Evolutionary conservation across 1,140 invertebrate genomes (phyloP), one percentile per base, ranked within the genome.

Genomic region (Philopotamus ludificatus): DNA sequence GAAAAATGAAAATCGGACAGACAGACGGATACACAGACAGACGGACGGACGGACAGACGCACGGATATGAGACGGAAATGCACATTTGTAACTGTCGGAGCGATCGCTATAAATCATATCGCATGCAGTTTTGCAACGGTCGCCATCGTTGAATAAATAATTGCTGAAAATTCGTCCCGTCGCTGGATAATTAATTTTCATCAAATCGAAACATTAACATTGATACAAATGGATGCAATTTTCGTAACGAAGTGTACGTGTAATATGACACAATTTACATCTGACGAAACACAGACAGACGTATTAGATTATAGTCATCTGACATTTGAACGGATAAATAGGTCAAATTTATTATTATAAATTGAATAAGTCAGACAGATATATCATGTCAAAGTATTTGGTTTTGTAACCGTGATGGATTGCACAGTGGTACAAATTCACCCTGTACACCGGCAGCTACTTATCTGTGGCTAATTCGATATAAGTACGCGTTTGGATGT

Each of bases 271-370:
- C 50, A 53, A 22, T 34, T 55, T 3, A 39, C 20, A 34, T 55
- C 51, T 55, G 51, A 55, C 26, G 51, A 55, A 55, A 55, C 10
- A 49, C 9, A 49, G 15, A 49, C 20, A 49, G 28, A 34, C 12
- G 51, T 55, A 55, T 55, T 55, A 55, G 23, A 34, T 25, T 26
- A 34, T 25, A 23, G n/a, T 20, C 55, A 58, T 58, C 55, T 58
- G 55, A 58, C 55, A 58, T 58, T 58, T 58, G 55, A 58, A 44
- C 28, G 55, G 18, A 20, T 58, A 58, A 58, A 58, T 58, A 21
- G 55, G 55, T 58, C 55, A 45, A 44, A 58, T 58, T 39, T 58
- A 45, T 58, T 39, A 58, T 58, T 58, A 58, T 45, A 25, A 54
- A 54, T 28, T 54, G 22, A 54, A 26, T 26, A 25, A 21, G 22